Base-by-base conservation (phyloP, 2,888 invertebrate genomes). In the Sminthurinus aureus region DNA sequence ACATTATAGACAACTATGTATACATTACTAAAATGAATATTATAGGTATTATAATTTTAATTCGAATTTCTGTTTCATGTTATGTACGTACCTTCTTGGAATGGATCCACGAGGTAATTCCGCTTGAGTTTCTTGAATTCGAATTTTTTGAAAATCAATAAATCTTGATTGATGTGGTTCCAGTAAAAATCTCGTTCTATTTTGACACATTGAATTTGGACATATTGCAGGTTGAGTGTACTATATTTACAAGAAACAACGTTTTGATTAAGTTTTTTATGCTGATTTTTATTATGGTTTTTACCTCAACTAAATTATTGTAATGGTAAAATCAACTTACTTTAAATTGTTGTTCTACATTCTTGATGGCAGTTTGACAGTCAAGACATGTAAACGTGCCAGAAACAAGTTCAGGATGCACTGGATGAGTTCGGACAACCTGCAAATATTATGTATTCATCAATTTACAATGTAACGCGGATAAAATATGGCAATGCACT, bases 301-400 rank as follows among this genome's bases (percentile, higher is more conserved):
- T n/a, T n/a, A n/a, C n/a, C n/a, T n/a, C n/a, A n/a, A n/a, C n/a
- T n/a, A n/a, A n/a, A n/a, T n/a, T n/a, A n/a, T n/a, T n/a, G n/a
- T n/a, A n/a, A n/a, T n/a, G n/a, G n/a, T n/a, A n/a, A n/a, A n/a
- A 11, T 78, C 1, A 51, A 79, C 83, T 88, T 90, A 96, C 96
- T 93, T 99, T 98, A 90, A 99, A 99, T 90, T 99, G 99, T 90
- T 99, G 99, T 89, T 98, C 97, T 0, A 99, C 96, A 92, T 97
- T 96, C 89, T 94, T 95, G 81, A 98, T 95, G 81, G 96, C 93
- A 0, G 98, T 97, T 89, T 98, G 97, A 90, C 99, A 99, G 90
- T 99, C 99, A 69, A 96, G 92, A 90, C 99, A 99, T 74, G 95
- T 93, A 91, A 99, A 99, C 0, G 97, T 97, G 6, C 92, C 93